Evolutionary conservation across 2,113 vertebrate species (phyloP), one percentile per base, ranked within the genome.

Genomic region (Aegotheles bennettii): DNA sequence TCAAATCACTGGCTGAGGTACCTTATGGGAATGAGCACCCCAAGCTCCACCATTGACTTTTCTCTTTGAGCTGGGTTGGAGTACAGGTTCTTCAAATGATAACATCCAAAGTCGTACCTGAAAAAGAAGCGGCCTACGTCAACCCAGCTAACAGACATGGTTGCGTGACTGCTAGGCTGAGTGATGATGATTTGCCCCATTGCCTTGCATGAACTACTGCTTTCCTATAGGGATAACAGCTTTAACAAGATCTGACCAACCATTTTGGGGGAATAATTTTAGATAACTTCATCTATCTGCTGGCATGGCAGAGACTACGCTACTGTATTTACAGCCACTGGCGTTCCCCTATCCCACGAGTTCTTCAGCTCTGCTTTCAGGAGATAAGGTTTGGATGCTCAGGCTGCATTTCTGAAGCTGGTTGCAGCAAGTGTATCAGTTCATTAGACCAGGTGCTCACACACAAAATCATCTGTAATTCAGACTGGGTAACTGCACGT

Each of bases 291-390:
- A 60, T 67, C 42, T 7, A 61, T 28, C 47, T 43, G 35, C 23
- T 76, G 67, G 25, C 25, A 40, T 12, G 21, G 57, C 28, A 73
- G 48, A 61, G 64, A 33, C 45, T 28, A 15, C 38, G 35, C 17
- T 82, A 3, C 21, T 53, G 35, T 64, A 45, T 51, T 91, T 50
- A 35, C 13, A 91, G 70, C 50, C 3, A 2, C 14, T 38, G 31
- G 26, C n/a, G 26, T 68, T 79, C 70, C 43, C 38, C 0, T 0
- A 43, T 43, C 21, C 31, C 7, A 1, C 3, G 10, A 11, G 31
- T 57, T 60, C 69, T 61, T 87, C 65, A 57, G 45, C 28, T 79
- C 81, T 88, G 67, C 26, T 63, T 48, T n/a, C 35, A 36, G 71
- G 45, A 85, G 48, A 47, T 51, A 85, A 64, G 28, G 29, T 53